Evolutionary conservation across 2,888 invertebrate genomes (phyloP).

Genomic region (Hydraecia micacea): DNA sequence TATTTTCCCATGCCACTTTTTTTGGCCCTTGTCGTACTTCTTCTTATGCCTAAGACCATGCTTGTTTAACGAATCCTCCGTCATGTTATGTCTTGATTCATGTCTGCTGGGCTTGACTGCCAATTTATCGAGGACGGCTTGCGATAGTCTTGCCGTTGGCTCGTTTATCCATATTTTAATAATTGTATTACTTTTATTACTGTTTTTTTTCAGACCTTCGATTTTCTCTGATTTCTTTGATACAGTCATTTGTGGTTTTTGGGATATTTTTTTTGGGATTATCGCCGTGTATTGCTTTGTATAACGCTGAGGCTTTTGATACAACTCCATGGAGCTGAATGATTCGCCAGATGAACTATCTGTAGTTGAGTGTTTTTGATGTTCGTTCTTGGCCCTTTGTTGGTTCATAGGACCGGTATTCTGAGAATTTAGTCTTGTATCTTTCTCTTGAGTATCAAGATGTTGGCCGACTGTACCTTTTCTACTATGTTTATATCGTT

Average conservation of each 20-base stretch:
- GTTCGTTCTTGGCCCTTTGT: neutral
- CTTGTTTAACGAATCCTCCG: neutral
- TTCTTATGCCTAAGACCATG: neutral
- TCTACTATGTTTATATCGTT: neutral
- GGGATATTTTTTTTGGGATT: neutral
- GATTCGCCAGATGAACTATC: neutral
- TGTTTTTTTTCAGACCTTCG: neutral
- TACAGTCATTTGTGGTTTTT: neutral
- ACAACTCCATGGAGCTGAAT: slow-evolving; percentile 3
- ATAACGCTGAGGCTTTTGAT: neutral
- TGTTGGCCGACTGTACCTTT: neutral
- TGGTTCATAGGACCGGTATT: neutral
- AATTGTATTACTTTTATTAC: too few species aligned
- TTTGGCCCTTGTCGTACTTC: neutral
- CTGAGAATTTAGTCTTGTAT: neutral
- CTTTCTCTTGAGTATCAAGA: neutral
- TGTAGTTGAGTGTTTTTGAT: neutral
- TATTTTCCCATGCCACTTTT: neutral
- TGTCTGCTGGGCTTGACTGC: neutral
- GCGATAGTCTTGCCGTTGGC: slow-evolving; percentile 32
- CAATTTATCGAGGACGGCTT: slow-evolving; percentile 28
- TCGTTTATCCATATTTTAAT: slow-evolving; percentile 40
- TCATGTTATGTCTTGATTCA: neutral
- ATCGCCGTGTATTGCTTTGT: neutral
- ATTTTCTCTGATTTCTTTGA: neutral